phyloP scores from a whole-genome alignment of 2,797 vertebrate species.

The Heteromormyrus szaboi region DNA sequence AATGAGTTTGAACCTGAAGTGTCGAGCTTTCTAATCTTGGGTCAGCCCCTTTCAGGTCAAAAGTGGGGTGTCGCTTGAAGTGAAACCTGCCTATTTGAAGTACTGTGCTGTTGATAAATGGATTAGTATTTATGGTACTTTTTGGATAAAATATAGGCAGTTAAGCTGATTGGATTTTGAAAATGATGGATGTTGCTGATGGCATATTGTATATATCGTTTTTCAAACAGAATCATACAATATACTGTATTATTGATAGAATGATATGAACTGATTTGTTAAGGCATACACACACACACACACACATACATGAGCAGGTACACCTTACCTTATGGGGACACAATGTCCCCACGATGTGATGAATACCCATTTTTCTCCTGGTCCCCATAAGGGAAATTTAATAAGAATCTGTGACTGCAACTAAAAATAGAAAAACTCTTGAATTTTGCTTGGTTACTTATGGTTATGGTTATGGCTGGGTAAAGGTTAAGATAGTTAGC shows the following conservation, averaged over 20 bases:
- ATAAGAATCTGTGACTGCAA: too few relatives aligned
- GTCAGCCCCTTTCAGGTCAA: background rate
- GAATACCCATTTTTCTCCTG: background rate
- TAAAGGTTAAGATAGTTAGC: background rate
- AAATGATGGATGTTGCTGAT: background rate
- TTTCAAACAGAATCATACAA: background rate
- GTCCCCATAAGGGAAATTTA: too few relatives aligned
- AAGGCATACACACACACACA: background rate
- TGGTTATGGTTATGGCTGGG: background rate
- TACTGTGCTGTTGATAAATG: background rate
- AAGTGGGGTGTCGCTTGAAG: background rate
- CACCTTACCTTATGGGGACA: background rate
- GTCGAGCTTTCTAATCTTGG: background rate
- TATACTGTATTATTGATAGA: background rate
- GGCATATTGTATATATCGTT: background rate
- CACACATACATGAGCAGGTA: background rate
- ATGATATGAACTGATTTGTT: background rate
- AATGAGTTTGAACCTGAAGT: background rate
- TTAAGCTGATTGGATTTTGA: slow-evolving; percentile 12
- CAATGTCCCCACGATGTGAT: background rate
- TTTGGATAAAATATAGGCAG: background rate
- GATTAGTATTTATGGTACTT: background rate
- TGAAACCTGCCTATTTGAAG: background rate
- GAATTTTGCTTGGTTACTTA: background rate
- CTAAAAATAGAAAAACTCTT: background rate